These are phyloP conservation scores for Chascanopsetta lugubris DNA, from an alignment of 2,113 vertebrate genomes.

Conservation along the genomic window DNA sequence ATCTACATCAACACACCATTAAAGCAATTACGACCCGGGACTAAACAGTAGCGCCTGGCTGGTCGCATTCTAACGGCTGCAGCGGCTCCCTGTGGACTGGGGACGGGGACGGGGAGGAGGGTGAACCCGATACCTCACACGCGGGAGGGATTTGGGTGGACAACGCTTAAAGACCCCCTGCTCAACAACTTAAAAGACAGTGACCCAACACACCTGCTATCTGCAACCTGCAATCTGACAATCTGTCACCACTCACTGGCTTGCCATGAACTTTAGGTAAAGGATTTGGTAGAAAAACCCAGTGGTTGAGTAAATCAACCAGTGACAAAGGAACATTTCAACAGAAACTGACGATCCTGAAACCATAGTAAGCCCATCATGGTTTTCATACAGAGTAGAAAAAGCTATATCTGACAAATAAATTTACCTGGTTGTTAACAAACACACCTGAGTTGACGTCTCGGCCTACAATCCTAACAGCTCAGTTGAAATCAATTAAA, in stretches of 20 bases:
- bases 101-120: conserved; percentile 17
- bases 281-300: conserved; percentile 18
- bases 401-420: neutral
- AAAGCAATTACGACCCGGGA: conserved; percentile 81
- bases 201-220: conserved; percentile 76
- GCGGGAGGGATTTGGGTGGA: conserved; percentile 53
- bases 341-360: neutral
- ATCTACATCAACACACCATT: conserved; percentile 84
- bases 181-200: conserved; percentile 74
- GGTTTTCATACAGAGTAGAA: neutral
- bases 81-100: conserved; percentile 69
- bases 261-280: conserved; percentile 1
- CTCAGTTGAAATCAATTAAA: neutral
- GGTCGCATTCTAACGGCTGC: conserved; percentile 69
- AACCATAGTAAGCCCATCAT: neutral
- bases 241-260: conserved; percentile 50
- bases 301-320: neutral
- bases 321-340: neutral
- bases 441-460: neutral
- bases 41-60: conserved; percentile 69
- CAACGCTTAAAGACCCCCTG: conserved; percentile 68
- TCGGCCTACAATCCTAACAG: neutral
- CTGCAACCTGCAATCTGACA: conserved; percentile 76
- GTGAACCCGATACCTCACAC: conserved; percentile 66
- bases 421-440: neutral